These are phyloP conservation scores for Stegana nigrithorax DNA, from an alignment of 2,888 invertebrate species.

Conservation along the genomic window DNA sequence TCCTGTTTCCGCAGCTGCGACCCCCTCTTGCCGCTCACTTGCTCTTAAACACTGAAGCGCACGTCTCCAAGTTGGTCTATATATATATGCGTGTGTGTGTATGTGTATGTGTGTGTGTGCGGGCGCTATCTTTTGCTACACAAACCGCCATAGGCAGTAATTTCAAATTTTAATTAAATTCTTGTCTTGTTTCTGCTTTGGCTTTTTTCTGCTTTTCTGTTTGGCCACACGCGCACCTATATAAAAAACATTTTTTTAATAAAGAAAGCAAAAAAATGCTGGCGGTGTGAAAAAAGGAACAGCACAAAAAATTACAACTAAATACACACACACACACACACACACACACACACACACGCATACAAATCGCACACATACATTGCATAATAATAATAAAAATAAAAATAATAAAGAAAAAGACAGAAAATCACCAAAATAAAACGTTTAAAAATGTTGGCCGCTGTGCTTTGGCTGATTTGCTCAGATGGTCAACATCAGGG, in stretches of 20 bases:
- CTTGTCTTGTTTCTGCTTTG: constrained; percentile 39
- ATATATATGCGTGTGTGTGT: not conserved
- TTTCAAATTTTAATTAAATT: constrained; percentile 58
- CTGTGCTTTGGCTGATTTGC: no score
- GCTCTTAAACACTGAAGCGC: no score
- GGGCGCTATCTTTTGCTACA: not conserved
- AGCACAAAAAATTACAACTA: not conserved
- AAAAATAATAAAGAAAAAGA: no score
- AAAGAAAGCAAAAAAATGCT: not conserved
- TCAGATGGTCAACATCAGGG: no score
- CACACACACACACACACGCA: constrained; percentile 20
- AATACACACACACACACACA: constrained; percentile 10
- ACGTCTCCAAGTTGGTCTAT: not conserved
- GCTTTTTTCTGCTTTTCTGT: constrained; percentile 4
- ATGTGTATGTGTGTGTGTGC: not conserved
- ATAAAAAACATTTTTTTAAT: not conserved
- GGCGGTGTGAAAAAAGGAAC: not conserved
- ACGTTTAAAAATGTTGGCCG: no score
- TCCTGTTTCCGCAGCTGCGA: not conserved
- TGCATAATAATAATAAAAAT: no score
- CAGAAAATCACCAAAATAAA: no score
- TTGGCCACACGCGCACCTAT: not conserved
- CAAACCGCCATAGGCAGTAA: constrained; percentile 46
- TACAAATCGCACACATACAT: not conserved
- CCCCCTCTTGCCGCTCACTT: not conserved